Base-by-base conservation (phyloP, 2,113 vertebrate species). In the Dicaeum eximium region DNA sequence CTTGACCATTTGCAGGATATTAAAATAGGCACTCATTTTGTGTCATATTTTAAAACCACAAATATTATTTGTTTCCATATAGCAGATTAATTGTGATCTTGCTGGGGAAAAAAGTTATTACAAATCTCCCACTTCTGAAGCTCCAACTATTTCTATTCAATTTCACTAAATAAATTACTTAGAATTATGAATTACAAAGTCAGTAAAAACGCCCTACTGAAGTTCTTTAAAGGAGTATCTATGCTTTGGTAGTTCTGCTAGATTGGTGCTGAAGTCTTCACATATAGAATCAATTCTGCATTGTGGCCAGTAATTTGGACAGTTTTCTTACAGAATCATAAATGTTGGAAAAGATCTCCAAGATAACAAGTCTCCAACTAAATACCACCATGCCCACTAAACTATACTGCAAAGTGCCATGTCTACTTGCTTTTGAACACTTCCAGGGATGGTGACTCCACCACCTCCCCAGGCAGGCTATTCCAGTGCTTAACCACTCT, bases 331-430 rank as follows among this genome's bases (percentile, higher is more conserved):
- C 25, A 69, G 47, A 69, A 33, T 20, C 3, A 1, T 18, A 25
- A 54, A 15, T 5, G 10, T 10, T 33, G 22, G 40, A 62, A 79
- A 62, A 47, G 27, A 45, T 10, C 38, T 53, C 38, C 18, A 33
- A 69, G 44, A 60, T 10, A 54, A 54, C 21, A 45, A 33, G 30
- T 28, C 23, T 40, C 47, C 23, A 89, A 6, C 24, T n/a, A 37
- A 66, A 58, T 11, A 50, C 9, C 9, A 45, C 13, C 28, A 51
- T 7, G 10, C 6, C 38, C n/a, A 45, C 14, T 25, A 47, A 45
- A 47, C 6, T 24, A n/a, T 12, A 35, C 25, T 31, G 28, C 0
- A 0, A 31, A 47, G 53, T 15, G n/a, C 11, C 24, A 31, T 0
- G 0, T 38, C 30, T n/a, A 47, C 20, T 35, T 60, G 53, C 12